A percentile compares a stretch with the other conserved stretches of the same genome.
Evolutionary conservation across 2,888 invertebrate species (phyloP).

Genomic region (Hypselothyrea guttata): DNA sequence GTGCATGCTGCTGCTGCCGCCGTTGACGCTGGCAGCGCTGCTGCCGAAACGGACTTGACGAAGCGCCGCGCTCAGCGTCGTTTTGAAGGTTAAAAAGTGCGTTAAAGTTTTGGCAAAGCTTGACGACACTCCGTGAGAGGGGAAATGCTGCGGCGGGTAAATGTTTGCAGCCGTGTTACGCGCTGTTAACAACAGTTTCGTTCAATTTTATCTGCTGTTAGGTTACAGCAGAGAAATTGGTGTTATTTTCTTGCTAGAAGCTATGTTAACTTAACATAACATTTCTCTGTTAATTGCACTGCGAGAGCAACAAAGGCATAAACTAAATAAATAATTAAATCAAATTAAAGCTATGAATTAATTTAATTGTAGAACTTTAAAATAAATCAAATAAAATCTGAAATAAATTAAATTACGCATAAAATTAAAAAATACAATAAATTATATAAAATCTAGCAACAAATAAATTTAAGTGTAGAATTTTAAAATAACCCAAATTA

Average conservation of each 20-base stretch:
- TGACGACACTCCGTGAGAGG: constrained; percentile 32
- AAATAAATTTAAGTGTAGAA: neutral
- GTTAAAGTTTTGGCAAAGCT: constrained; percentile 49
- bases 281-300: no score
- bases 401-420: no score
- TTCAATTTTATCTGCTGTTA: constrained; percentile 60
- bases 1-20: constrained; percentile 42
- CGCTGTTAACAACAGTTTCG: constrained; percentile 51
- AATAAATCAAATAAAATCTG: no score
- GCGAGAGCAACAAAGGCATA: no score
- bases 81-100: constrained; percentile 79
- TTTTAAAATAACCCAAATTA: no score
- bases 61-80: constrained; percentile 34
- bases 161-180: constrained; percentile 42
- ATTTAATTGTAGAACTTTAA: no score
- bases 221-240: no score
- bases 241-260: no score
- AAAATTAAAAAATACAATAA: neutral
- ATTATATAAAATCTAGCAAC: no score
- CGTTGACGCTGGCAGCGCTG: constrained; percentile 54
- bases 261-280: no score
- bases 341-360: no score
- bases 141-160: constrained; percentile 43
- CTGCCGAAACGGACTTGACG: constrained; percentile 37
- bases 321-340: no score